Conservation (phyloP, 2,797 vertebrate genomes). For the Karalla daura region DNA sequence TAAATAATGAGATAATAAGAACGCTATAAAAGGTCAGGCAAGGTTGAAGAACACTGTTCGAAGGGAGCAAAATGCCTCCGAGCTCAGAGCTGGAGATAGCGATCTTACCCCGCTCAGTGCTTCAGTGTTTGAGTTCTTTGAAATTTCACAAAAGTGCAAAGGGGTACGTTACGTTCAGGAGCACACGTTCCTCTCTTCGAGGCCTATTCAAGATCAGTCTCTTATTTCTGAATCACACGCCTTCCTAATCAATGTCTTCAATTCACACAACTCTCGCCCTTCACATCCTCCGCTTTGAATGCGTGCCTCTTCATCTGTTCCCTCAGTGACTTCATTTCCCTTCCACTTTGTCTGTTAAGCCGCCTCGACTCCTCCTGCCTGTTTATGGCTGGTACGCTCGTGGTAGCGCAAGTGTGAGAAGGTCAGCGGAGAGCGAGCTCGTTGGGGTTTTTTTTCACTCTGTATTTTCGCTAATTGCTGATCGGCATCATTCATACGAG, state of each 20-base stretch:
- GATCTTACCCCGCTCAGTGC: background rate
- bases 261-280: conserved; percentile 19
- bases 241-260: conserved; percentile 21
- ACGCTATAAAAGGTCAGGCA: conserved; percentile 26
- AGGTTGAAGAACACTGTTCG: conserved; percentile 26
- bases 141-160: background rate
- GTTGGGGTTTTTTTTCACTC: conserved; percentile 25
- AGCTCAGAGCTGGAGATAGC: background rate
- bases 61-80: conserved; percentile 7
- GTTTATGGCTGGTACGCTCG: conserved; percentile 20
- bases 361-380: background rate
- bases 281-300: conserved; percentile 44
- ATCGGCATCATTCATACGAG: conserved; percentile 52
- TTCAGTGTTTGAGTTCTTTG: background rate
- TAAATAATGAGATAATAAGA: conserved; percentile 59
- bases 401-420: conserved; percentile 21
- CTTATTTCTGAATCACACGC: conserved; percentile 10
- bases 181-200: background rate
- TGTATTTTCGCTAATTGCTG: conserved; percentile 51
- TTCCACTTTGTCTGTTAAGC: conserved; percentile 45
- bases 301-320: conserved; percentile 29
- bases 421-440: conserved; percentile 33
- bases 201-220: background rate
- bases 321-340: conserved; percentile 53
- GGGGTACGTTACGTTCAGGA: background rate